Evolutionary conservation across 2,888 invertebrate species (phyloP).

Genomic region (Agrilus biguttatus): DNA sequence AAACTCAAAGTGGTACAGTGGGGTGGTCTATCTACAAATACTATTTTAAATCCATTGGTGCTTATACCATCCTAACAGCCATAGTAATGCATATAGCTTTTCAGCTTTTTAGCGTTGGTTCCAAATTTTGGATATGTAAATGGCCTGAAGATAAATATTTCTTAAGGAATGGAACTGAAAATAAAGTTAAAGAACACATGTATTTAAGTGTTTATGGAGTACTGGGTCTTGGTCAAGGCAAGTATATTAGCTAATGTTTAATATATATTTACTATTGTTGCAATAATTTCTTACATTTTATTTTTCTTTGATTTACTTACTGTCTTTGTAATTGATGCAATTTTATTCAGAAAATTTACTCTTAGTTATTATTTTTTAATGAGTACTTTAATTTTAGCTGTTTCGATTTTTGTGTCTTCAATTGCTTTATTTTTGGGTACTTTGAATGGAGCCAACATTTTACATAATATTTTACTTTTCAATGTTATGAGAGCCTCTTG

Average conservation of each 20-base stretch:
- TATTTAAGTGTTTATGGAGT: conserved; percentile 84
- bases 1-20: conserved; percentile 32
- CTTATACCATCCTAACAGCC: conserved; percentile 35
- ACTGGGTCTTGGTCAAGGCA: conserved; percentile 79
- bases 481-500: conserved; percentile 52
- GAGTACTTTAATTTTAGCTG: conserved; percentile 34
- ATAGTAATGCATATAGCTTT: too few relatives aligned
- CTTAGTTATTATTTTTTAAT: neutral
- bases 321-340: neutral
- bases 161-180: conserved; percentile 36
- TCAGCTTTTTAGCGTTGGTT: conserved; percentile 62
- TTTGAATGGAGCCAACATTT: conserved; percentile 43
- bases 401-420: conserved; percentile 49
- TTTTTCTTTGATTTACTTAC: neutral
- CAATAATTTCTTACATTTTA: neutral
- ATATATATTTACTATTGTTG: too few relatives aligned
- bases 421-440: conserved; percentile 52
- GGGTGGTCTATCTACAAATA: conserved; percentile 71
- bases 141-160: conserved; percentile 59
- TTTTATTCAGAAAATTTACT: neutral
- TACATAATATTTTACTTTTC: conserved; percentile 49
- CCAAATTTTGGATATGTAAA: conserved; percentile 70
- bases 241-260: conserved; percentile 25
- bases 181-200: conserved; percentile 50
- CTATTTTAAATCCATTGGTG: conserved; percentile 69